phyloP scores from a whole-genome alignment of 2,113 vertebrate genomes.

The Emydura subglobosa region DNA sequence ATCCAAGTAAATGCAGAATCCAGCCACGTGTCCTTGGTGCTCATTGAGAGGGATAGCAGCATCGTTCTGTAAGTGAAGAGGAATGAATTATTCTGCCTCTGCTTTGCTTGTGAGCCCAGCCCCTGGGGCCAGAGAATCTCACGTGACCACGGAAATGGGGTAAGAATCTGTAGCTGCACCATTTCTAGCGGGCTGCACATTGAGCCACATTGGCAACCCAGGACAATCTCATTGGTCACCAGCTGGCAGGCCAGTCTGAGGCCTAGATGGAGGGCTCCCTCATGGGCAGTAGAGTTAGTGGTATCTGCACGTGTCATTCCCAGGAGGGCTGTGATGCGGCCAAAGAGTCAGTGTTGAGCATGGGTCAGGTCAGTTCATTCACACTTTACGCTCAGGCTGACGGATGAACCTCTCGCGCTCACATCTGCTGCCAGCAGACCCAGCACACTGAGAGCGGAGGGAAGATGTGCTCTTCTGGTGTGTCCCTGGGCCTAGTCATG shows the following conservation, averaged over 20 bases:
- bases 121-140: neutral
- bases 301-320: neutral
- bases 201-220: fast-evolving
- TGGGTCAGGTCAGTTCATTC: conserved; percentile 64
- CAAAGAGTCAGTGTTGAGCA: conserved; percentile 18
- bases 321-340: neutral
- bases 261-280: neutral
- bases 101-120: neutral
- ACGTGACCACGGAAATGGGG: neutral
- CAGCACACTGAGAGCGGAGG: neutral
- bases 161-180: fast-evolving
- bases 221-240: neutral
- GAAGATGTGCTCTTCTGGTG: neutral
- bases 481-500: fast-evolving
- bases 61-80: fast-evolving
- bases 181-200: neutral
- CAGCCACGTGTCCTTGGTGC: neutral
- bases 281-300: neutral
- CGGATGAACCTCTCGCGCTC: neutral
- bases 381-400: conserved; percentile 7
- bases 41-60: neutral
- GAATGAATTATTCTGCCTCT: neutral
- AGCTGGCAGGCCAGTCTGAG: neutral
- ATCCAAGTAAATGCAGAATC: neutral
- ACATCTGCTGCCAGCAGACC: neutral